phyloP scores from a whole-genome alignment of 2,113 vertebrate genomes.

The Eolophus roseicapilla region DNA sequence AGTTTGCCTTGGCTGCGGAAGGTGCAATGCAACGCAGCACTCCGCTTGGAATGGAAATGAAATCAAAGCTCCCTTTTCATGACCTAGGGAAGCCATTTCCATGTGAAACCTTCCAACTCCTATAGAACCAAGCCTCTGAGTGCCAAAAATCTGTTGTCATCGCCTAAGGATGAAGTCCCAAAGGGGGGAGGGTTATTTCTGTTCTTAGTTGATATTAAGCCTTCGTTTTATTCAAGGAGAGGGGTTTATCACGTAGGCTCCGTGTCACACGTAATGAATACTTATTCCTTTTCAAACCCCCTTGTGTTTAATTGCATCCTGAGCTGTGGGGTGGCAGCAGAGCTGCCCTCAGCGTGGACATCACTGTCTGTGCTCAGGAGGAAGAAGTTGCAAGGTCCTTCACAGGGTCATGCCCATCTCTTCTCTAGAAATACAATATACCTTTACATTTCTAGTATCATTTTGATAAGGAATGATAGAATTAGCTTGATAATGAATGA shows the following conservation, averaged over 20 bases:
- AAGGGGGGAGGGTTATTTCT: background rate
- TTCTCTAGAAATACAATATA: background rate
- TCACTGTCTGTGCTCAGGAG: background rate
- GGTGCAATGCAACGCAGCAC: rapidly evolving
- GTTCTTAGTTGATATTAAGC: background rate
- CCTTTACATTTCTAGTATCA: too few relatives aligned
- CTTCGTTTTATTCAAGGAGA: background rate
- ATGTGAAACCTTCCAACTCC: background rate
- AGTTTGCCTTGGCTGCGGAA: background rate
- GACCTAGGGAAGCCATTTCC: background rate
- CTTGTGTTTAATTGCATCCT: background rate
- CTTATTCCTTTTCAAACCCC: background rate
- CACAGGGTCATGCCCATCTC: background rate
- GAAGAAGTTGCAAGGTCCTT: background rate
- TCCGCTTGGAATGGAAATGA: rapidly evolving
- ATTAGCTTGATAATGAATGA: background rate
- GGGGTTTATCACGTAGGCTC: rapidly evolving
- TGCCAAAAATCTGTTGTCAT: background rate
- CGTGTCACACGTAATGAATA: background rate
- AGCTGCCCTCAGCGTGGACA: background rate
- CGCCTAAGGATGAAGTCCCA: background rate
- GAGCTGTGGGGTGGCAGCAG: background rate
- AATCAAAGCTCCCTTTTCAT: background rate
- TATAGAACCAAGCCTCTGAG: rapidly evolving
- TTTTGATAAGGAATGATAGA: background rate